phyloP scores from a whole-genome alignment of 2,113 vertebrate genomes.

The chimpanzee (Pan troglodytes) region DNA sequence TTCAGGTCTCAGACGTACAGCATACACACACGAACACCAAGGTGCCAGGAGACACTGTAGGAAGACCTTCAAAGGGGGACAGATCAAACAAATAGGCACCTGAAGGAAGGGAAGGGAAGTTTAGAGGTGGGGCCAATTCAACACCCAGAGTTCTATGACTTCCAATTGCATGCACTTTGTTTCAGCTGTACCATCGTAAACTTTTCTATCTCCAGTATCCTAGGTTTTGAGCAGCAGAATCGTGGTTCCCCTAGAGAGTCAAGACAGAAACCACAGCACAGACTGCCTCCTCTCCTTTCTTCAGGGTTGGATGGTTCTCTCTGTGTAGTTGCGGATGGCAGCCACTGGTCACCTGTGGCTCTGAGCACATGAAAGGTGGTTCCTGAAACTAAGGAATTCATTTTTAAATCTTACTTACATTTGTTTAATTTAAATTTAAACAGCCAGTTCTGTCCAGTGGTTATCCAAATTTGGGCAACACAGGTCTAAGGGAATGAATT shows the following conservation, averaged over 20 bases:
- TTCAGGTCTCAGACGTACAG: background rate
- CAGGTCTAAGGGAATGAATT: background rate
- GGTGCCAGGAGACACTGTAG: background rate
- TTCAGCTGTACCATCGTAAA: background rate
- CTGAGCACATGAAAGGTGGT: fast-evolving
- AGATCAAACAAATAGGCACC: background rate
- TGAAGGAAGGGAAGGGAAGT: background rate
- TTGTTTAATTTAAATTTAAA: background rate
- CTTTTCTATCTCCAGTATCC: background rate
- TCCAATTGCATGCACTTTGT: fast-evolving
- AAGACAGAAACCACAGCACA: background rate
- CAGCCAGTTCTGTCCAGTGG: background rate
- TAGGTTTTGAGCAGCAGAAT: too few species aligned
- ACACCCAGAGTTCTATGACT: background rate
- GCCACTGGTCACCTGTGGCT: fast-evolving
- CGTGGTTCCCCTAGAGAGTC: fast-evolving
- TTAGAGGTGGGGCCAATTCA: background rate
- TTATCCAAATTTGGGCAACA: background rate
- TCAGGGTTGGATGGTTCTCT: fast-evolving
- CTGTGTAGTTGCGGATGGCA: fast-evolving
- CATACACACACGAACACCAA: too few species aligned
- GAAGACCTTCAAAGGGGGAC: background rate
- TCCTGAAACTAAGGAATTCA: fast-evolving
- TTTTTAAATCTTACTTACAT: background rate
- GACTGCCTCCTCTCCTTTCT: background rate